These are phyloP conservation scores for Cliona cf. orientalis DNA, from an alignment of 37 sponge, comb jelly and placozoan genomes.

Conservation along the genomic window DNA sequence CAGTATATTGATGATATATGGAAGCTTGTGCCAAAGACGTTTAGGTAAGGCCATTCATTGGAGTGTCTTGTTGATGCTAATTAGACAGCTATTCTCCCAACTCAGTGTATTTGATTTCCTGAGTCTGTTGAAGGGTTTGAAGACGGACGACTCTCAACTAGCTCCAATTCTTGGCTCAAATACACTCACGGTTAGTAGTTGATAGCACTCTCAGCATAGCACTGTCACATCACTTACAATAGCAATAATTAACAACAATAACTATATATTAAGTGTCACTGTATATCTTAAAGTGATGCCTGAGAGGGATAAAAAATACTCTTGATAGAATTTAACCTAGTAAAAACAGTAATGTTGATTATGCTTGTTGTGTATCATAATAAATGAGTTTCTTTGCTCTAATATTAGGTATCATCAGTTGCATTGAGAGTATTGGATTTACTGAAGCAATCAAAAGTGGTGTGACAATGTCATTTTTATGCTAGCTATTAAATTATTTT, in stretches of 20 bases:
- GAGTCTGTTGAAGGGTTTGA: neutral
- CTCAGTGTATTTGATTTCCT: constrained; percentile 48
- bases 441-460: neutral
- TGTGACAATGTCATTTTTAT: neutral
- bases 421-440: neutral
- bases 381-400: too few relatives aligned
- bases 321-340: too few relatives aligned
- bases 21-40: constrained; percentile 28
- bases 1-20: constrained; percentile 30
- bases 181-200: too few relatives aligned
- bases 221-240: too few relatives aligned
- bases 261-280: too few relatives aligned
- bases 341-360: too few relatives aligned
- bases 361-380: too few relatives aligned
- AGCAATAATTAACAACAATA: too few relatives aligned
- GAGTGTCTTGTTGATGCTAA: neutral
- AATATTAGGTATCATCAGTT: neutral
- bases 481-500: neutral
- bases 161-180: too few relatives aligned
- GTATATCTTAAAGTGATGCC: too few relatives aligned
- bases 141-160: neutral
- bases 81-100: neutral
- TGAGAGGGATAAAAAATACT: too few relatives aligned
- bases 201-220: too few relatives aligned
- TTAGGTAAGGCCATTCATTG: constrained; percentile 27